These are phyloP conservation scores for Drosophila kikkawai DNA, from an alignment of 1,140 invertebrate species.

Conservation along the genomic window DNA sequence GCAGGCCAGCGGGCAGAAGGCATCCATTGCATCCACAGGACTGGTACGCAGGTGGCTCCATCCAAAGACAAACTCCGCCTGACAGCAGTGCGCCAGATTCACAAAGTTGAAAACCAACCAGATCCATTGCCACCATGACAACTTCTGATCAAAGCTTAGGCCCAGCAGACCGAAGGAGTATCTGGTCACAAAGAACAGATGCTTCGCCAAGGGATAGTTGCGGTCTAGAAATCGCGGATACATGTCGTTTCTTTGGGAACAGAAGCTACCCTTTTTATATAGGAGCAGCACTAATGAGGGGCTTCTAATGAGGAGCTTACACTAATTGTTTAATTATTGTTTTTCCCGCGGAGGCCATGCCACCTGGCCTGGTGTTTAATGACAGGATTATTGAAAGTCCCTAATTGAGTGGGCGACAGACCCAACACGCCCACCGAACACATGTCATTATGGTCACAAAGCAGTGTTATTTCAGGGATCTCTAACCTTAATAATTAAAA, in stretches of 20 bases:
- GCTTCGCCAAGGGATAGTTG: constrained; percentile 57
- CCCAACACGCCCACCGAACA: constrained; percentile 5
- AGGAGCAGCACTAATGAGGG: not conserved
- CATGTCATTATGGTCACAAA: constrained; percentile 17
- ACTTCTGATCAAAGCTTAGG: constrained; percentile 30
- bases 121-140: constrained; percentile 1
- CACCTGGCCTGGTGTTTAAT: constrained; percentile 38
- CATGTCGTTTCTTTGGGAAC: constrained; percentile 24
- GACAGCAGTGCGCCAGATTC: constrained; percentile 64
- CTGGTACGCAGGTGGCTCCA: constrained; percentile 52
- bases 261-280: constrained; percentile 29
- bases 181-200: constrained; percentile 61
- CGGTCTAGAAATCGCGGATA: constrained; percentile 50
- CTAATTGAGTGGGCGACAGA: constrained; percentile 40
- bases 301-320: not conserved
- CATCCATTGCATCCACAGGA: constrained; percentile 66
- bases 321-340: constrained; percentile 40
- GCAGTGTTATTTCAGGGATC: not conserved
- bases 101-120: constrained; percentile 64
- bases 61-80: constrained; percentile 64
- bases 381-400: constrained; percentile 21
- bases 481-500: constrained; percentile 17
- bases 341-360: constrained; percentile 5
- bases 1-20: constrained; percentile 68
- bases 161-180: constrained; percentile 64